Evolutionary conservation across 2,797 vertebrate genomes (phyloP), one percentile per base, ranked within the genome.

Genomic region (Smutsia gigantea): DNA sequence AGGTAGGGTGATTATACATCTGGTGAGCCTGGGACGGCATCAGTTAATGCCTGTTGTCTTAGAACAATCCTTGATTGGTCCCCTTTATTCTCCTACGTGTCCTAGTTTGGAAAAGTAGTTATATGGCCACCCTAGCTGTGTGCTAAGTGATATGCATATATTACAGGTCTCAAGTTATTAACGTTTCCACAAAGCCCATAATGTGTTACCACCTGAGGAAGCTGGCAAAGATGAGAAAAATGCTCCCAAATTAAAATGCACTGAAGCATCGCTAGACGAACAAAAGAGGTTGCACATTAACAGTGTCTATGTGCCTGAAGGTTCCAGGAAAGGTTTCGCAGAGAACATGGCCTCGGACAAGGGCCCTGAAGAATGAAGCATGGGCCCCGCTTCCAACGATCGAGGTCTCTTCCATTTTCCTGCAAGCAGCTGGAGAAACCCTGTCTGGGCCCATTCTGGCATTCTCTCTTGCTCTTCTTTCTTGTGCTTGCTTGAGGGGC

Each of bases 71-170:
- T n/a, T 90, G 51, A 31, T 46, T 85, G 84, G 61, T 53, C 2
- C 31, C 71, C 53, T 55, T 92, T 64, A 63, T 83, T 27, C 8
- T 5, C 23, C 11, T 27, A 85, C 37, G 75, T 37, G 7, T 78
- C 25, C 63, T 92, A 68, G 68, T 78, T 75, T 96, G 53, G 69
- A 92, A 89, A 71, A 71, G 39, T 90, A 86, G 88, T 84, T 27
- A 37, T 37, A 51, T n/a, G 15, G 61, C 27, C 23, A 87, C 64
- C n/a, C 17, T 79, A 31, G 39, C 25, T 87, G 37, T 25, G 42
- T 81, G 90, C 63, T 59, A 49, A 61, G 10, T 55, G 66, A 71
- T 42, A 55, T 8, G 9, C 53, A 57, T 61, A 7, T 19, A 34
- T 72, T 49, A 53, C 74, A 25, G 29, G 69, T 39, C 39, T 64